These are phyloP conservation scores for Heliothis subflexa DNA, from an alignment of 1,140 invertebrate genomes.

Conservation along the genomic window DNA sequence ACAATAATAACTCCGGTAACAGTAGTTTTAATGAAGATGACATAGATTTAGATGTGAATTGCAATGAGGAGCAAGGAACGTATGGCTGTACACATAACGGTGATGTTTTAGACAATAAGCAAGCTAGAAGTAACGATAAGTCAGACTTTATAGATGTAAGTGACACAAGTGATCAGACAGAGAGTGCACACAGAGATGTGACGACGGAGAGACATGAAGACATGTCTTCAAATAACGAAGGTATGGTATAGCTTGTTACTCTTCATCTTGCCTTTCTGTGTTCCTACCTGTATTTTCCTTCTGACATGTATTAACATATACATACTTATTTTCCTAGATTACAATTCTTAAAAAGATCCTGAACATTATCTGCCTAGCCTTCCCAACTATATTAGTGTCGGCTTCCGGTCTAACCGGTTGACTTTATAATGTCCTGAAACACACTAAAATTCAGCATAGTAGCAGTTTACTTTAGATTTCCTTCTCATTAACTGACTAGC, in stretches of 20 bases:
- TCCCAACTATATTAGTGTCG: too few relatives aligned
- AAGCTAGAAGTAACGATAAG: not conserved
- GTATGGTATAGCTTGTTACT: constrained; percentile 14
- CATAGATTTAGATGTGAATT: not conserved
- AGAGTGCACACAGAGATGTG: not conserved
- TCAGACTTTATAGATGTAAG: not conserved
- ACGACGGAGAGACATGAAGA: not conserved
- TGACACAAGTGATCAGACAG: not conserved
- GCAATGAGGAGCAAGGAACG: not conserved
- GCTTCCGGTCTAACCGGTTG: too few relatives aligned
- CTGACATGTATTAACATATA: too few relatives aligned
- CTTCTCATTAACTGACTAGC: too few relatives aligned
- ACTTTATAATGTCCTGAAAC: too few relatives aligned
- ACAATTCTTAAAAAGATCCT: too few relatives aligned
- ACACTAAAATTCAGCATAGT: too few relatives aligned
- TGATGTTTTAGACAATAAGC: not conserved
- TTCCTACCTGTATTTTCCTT: not conserved
- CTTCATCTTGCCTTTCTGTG: not conserved
- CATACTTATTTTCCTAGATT: too few relatives aligned
- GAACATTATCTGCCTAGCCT: too few relatives aligned
- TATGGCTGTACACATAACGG: not conserved
- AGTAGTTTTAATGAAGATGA: not conserved
- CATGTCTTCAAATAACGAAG: constrained; percentile 47
- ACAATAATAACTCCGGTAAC: constrained; percentile 33
- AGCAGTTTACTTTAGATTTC: too few relatives aligned